Conservation (phyloP, 2,888 invertebrate genomes). For the Iselma pallidipennis region DNA sequence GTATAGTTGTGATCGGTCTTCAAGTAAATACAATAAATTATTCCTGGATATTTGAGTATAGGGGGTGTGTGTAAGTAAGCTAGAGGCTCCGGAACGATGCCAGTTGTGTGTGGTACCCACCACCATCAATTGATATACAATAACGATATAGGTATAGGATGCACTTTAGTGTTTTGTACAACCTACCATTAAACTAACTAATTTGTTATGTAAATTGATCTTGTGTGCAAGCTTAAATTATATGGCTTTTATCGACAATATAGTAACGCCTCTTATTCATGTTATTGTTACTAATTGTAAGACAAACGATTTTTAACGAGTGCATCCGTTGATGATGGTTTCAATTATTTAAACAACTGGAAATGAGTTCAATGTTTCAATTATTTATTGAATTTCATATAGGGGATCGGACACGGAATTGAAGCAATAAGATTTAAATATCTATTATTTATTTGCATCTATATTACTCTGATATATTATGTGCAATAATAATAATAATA, state of each 20-base stretch:
- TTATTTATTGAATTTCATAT: neutral
- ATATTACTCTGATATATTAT: no score
- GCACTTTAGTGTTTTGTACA: conserved; percentile 35
- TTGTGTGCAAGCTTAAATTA: conserved; percentile 39
- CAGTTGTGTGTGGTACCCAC: neutral
- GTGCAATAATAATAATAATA: neutral
- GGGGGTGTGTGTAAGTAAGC: neutral
- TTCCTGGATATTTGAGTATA: neutral
- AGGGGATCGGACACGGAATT: no score
- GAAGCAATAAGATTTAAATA: no score
- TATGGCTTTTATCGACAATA: neutral
- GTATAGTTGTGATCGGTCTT: neutral
- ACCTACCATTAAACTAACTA: conserved; percentile 38
- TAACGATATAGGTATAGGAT: neutral
- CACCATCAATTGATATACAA: neutral
- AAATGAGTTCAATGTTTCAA: neutral
- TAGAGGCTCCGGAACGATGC: neutral
- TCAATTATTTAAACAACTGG: neutral
- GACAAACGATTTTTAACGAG: neutral
- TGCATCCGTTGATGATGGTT: neutral
- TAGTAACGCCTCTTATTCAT: neutral
- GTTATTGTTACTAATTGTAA: neutral
- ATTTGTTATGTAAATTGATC: conserved; percentile 47
- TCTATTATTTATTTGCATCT: no score
- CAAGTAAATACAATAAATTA: neutral